Evolutionary conservation across 1,140 invertebrate species (phyloP), one percentile per base, ranked within the genome.

Genomic region (Anastrepha ludens): DNA sequence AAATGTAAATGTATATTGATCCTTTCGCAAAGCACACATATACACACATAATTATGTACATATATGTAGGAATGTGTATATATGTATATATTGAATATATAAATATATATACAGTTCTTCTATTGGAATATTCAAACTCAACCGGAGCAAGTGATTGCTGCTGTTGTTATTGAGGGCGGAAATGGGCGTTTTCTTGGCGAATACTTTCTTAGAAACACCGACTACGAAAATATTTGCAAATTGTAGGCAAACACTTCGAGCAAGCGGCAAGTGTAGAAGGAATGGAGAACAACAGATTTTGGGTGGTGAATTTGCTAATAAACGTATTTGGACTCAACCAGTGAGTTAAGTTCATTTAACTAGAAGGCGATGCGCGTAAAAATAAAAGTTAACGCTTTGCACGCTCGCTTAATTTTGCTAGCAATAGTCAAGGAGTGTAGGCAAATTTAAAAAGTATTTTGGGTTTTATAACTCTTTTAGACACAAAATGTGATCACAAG

Each of bases 131-230:
- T 9, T 0, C 64, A 1, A 39, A 8, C 64, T 41, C 39, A 9
- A 39, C 20, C 13, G 29, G 29, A 39, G 29, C 29, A 67, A 11
- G 11, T 67, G 64, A 41, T 39, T 67, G 7, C 8, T 67, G 29
- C 9, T 67, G 29, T 15, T 67, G 64, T 7, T 62, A 7, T 62
- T 17, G 64, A 39, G 64, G 64, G 64, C 64, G 64, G 64, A 67
- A 67, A 67, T 67, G 64, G 64, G 64, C 64, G 64, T 67, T 67
- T 67, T 39, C 64, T 67, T 67, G 39, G 39, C 20, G 39, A 67
- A 67, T 67, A 67, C 64, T 67, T 67, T 39, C 64, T 13, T 39
- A 11, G 64, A 67, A 67, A 67, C 39, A 29, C 39, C 64, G 13
- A 29, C 64, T 39, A 39, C 13, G 64, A 67, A 67, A 67, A 39